Evolutionary conservation across 2,888 invertebrate species (phyloP).

Genomic region (Pteria penguin): DNA sequence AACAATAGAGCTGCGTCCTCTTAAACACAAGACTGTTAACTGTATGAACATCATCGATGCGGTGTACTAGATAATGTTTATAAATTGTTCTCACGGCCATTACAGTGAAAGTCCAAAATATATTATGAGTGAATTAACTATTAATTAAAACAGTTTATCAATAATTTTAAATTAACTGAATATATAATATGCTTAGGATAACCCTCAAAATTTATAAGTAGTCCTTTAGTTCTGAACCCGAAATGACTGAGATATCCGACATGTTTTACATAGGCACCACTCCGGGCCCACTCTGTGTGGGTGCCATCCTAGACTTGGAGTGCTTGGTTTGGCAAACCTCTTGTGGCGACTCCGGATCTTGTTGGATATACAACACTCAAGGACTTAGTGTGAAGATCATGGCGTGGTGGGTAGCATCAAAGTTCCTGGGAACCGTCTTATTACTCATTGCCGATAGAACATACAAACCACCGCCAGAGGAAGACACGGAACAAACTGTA

Average conservation of each 20-base stretch:
- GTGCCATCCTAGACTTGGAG: conserved; percentile 86
- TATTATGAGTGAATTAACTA: background rate
- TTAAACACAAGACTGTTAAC: too few relatives aligned
- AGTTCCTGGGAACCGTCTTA: conserved; percentile 49
- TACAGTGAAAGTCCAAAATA: too few relatives aligned
- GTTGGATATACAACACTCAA: conserved; percentile 85
- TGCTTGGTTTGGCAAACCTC: conserved; percentile 86
- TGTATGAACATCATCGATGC: too few relatives aligned
- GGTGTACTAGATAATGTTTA: too few relatives aligned
- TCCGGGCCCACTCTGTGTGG: conserved; percentile 87
- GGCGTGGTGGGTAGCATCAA: conserved; percentile 56
- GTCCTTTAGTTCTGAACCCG: too few relatives aligned
- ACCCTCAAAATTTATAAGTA: too few relatives aligned
- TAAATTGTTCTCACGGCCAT: too few relatives aligned
- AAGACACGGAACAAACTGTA: conserved; percentile 12
- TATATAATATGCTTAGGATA: too few relatives aligned
- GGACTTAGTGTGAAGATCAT: conserved; percentile 81
- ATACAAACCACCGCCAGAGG: conserved; percentile 62
- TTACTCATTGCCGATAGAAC: conserved; percentile 86
- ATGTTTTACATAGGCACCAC: conserved; percentile 79
- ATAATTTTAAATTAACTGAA: too few relatives aligned
- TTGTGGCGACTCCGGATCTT: conserved; percentile 85
- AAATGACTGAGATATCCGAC: too few relatives aligned
- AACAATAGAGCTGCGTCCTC: too few relatives aligned
- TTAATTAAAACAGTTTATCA: background rate